phyloP scores from a whole-genome alignment of 2,888 invertebrate genomes.

The Zelleria hepariella region DNA sequence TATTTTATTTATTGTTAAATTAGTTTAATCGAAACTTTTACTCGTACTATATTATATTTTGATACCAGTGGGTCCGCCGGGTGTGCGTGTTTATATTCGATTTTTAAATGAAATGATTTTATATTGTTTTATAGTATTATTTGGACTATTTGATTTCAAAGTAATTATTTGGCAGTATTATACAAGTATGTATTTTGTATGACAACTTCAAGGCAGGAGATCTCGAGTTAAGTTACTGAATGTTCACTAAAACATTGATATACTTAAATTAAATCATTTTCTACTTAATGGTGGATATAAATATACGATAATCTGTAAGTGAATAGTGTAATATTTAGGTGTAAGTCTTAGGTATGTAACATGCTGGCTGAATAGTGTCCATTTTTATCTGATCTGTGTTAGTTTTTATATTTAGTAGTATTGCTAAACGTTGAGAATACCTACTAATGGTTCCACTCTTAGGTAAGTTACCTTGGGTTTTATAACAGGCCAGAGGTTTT shows the following conservation, averaged over 20 bases:
- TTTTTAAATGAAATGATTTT: not conserved
- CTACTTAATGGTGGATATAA: constrained; percentile 61
- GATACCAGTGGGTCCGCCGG: not conserved
- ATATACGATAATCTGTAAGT: constrained; percentile 65
- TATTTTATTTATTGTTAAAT: not conserved
- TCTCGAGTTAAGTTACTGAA: constrained; percentile 12
- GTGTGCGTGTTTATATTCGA: not conserved
- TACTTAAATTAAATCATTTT: constrained; percentile 30
- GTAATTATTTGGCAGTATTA: constrained; percentile 66
- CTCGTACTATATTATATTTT: not conserved
- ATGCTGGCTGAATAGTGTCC: constrained; percentile 21
- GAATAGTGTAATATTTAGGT: constrained; percentile 43
- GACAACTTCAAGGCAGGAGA: not conserved
- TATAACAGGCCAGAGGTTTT: not conserved
- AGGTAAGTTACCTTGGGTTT: too few species aligned
- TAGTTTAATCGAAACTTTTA: not conserved
- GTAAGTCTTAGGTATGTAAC: constrained; percentile 57
- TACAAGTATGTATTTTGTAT: not conserved
- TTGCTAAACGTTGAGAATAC: not conserved
- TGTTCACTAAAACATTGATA: constrained; percentile 32
- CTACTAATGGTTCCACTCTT: not conserved
- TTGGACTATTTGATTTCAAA: constrained; percentile 23
- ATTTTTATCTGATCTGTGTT: not conserved
- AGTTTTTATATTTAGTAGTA: not conserved
- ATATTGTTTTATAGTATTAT: constrained; percentile 7